Base-by-base conservation (phyloP, 2,888 invertebrate genomes). In the Cepaea hortensis region DNA sequence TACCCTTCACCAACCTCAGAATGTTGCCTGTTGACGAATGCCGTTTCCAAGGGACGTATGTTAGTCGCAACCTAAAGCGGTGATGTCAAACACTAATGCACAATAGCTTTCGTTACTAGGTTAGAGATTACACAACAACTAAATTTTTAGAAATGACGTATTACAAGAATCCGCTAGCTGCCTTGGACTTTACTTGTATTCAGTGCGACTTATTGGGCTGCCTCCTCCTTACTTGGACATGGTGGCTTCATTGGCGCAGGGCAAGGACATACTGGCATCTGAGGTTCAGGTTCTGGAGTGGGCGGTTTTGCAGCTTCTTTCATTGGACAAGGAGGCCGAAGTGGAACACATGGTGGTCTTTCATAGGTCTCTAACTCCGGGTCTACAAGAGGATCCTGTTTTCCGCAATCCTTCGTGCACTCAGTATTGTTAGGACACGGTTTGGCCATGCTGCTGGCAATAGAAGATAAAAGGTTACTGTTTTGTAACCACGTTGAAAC, bases 341-440 rank as follows among this genome's bases (percentile, higher is more conserved):
- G 48, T 15, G 81, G 80, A 61, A 81, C 80, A 80, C 85, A 85
- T 18, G 85, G 85, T 61, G 85, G 72, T 79, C 85, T 65, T 20
- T 55, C 72, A 70, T 85, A 85, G 15, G 50, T 61, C 18, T 72
- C 73, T 46, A 80, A n/a, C 35, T 72, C 72, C 20, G 85, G 85
- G 35, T 70, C 61, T 15, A 46, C 65, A 1, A 76, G 62, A 4
- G 65, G 3, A 2, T 11, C 62, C 55, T 83, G n/a, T 18, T 68
- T n/a, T 48, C 6, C 50, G n/a, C 68, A 81, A 2, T 81, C 70
- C 11, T 11, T 48, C 3, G 9, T 7, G 20, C 35, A 3, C 6
- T 62, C 20, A 4, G 6, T 55, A 11, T 55, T 55, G 55, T n/a
- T 35, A 13, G 81, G 81, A 50, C 81, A 81, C 11, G 81, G 81